Conservation (phyloP, 2,888 invertebrate species). For the Ferdinandea cuprea region DNA sequence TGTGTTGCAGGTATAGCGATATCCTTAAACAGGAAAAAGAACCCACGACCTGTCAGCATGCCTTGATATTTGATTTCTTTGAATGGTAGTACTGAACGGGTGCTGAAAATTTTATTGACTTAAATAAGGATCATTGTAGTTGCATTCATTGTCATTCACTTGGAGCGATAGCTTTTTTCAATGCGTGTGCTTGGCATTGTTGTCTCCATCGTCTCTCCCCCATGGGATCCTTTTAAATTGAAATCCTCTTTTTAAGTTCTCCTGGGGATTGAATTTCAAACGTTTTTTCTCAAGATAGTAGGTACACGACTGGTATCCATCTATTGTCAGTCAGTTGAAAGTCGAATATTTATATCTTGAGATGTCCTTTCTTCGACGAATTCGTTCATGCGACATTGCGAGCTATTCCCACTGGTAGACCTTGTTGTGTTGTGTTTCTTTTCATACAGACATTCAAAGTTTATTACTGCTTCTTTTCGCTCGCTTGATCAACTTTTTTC, state of each 20-base stretch:
- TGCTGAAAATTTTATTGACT: conserved; percentile 69
- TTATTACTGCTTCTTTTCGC: too few species aligned
- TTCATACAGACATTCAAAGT: too few species aligned
- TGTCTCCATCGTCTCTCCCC: background rate
- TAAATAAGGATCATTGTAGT: conserved; percentile 71
- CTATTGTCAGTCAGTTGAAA: conserved; percentile 14
- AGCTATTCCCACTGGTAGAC: too few species aligned
- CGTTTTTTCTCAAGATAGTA: conserved; percentile 35
- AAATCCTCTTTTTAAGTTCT: conserved; percentile 20
- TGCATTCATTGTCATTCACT: conserved; percentile 62
- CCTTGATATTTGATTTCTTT: conserved; percentile 54
- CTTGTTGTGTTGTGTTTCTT: too few species aligned
- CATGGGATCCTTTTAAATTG: conserved; percentile 38
- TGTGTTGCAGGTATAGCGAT: background rate
- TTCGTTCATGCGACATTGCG: background rate
- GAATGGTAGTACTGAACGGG: conserved; percentile 27
- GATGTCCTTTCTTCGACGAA: conserved; percentile 16
- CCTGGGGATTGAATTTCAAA: conserved; percentile 49
- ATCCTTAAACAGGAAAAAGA: conserved; percentile 13
- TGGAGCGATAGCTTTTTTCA: conserved; percentile 31
- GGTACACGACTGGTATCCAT: background rate
- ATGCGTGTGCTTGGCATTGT: background rate
- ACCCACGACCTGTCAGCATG: conserved; percentile 54
- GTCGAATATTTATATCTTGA: background rate
- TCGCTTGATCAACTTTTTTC: too few species aligned